Conservation (phyloP, 64 coral and sea anemone genomes). For the Montipora efflorescens region DNA sequence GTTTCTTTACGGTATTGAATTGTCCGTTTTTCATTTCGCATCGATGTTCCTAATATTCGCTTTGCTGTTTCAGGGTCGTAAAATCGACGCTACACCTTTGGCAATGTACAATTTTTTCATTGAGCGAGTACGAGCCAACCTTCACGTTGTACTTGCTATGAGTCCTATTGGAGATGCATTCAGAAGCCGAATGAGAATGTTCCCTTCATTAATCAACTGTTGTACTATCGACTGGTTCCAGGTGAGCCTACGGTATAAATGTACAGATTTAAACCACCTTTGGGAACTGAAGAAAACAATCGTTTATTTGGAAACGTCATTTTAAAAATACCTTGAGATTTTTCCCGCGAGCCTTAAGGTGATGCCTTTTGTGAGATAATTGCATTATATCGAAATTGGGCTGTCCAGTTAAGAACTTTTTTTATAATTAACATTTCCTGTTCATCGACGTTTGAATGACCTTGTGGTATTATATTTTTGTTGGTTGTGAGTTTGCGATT, state of each 20-base stretch:
- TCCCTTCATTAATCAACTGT: slow-evolving; percentile 98
- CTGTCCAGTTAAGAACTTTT: too few relatives aligned
- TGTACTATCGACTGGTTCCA: slow-evolving; percentile 99
- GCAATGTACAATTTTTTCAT: slow-evolving; percentile 99
- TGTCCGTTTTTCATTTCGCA: too few relatives aligned
- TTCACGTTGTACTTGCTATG: slow-evolving; percentile 97
- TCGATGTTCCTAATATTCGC: not conserved
- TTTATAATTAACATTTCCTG: too few relatives aligned
- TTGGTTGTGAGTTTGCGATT: too few relatives aligned
- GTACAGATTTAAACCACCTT: not conserved
- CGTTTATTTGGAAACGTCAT: too few relatives aligned
- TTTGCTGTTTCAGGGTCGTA: slow-evolving; percentile 81
- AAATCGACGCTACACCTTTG: slow-evolving; percentile 95
- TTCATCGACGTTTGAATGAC: too few relatives aligned
- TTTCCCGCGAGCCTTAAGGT: too few relatives aligned
- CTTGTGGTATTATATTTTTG: too few relatives aligned
- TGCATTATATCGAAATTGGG: too few relatives aligned
- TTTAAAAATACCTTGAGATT: too few relatives aligned
- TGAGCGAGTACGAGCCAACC: slow-evolving; percentile 89
- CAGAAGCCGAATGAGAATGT: slow-evolving; percentile 97
- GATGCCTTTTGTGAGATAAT: too few relatives aligned
- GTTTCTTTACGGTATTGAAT: not conserved
- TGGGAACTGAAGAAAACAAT: not conserved
- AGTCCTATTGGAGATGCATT: slow-evolving; percentile 98
- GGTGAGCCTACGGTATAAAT: slow-evolving; percentile 44